Conservation (phyloP, 2,797 vertebrate genomes). For the Glossophaga mutica region DNA sequence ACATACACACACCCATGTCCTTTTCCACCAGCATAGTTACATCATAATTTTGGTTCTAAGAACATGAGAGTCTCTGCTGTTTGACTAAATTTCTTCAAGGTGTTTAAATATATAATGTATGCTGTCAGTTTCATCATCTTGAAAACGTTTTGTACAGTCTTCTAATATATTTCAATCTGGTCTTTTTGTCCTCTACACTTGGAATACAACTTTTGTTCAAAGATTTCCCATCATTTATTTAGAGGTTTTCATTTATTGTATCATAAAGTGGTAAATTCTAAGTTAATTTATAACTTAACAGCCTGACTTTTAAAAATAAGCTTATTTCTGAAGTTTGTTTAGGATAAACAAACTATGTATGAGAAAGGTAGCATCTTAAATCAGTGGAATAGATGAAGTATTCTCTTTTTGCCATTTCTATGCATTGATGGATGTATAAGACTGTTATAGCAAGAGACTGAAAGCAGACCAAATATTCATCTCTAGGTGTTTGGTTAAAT, state of each 20-base stretch:
- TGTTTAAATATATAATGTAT: not conserved
- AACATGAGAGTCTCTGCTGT: not conserved
- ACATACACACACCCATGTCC: not conserved
- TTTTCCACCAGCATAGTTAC: not conserved
- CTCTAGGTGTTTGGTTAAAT: not conserved
- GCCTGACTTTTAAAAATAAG: not conserved
- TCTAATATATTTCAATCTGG: not conserved
- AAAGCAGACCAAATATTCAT: not conserved
- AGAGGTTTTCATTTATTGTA: not conserved
- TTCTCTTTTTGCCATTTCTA: not conserved
- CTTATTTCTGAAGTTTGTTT: not conserved
- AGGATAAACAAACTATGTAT: not conserved
- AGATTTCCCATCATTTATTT: not conserved
- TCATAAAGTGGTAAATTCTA: not conserved
- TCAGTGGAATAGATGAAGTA: not conserved
- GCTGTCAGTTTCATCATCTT: conserved; percentile 1
- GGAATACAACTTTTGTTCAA: not conserved
- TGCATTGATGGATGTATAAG: not conserved
- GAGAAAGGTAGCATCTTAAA: not conserved
- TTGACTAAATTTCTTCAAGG: not conserved
- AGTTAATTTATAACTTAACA: not conserved
- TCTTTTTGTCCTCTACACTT: not conserved
- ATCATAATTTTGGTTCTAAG: not conserved
- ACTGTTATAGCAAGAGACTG: conserved; percentile 20
- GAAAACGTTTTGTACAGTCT: not conserved